Evolutionary conservation across 2,113 vertebrate genomes (phyloP).

Genomic region (Nesoenas mayeri): DNA sequence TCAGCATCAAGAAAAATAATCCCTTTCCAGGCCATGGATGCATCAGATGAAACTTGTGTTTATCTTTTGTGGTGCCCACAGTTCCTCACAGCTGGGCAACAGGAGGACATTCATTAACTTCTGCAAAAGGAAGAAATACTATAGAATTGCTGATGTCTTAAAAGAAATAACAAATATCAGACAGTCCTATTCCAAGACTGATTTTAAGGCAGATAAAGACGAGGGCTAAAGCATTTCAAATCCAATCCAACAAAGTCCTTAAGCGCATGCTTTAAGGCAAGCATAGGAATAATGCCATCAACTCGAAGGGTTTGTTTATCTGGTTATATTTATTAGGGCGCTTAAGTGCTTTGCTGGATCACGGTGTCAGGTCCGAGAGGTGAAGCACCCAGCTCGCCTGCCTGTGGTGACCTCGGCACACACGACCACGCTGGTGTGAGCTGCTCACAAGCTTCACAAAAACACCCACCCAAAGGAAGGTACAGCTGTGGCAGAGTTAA

Average conservation of each 20-base stretch:
- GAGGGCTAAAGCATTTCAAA: slow-evolving; percentile 40
- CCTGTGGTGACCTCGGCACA: not conserved
- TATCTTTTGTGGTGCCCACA: not conserved
- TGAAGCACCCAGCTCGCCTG: rapidly evolving
- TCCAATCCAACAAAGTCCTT: slow-evolving; percentile 59
- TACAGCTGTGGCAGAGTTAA: rapidly evolving
- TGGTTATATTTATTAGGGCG: not conserved
- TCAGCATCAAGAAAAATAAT: slow-evolving; percentile 23
- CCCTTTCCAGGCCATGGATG: not conserved
- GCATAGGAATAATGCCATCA: slow-evolving; percentile 31
- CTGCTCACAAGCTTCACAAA: not conserved
- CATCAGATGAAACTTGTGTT: not conserved
- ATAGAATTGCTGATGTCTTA: not conserved
- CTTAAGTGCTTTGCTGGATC: slow-evolving; percentile 49
- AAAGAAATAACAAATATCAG: not conserved
- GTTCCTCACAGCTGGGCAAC: rapidly evolving
- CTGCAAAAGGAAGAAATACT: not conserved
- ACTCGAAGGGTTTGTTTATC: not conserved
- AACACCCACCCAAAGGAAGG: rapidly evolving
- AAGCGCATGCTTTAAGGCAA: slow-evolving; percentile 35
- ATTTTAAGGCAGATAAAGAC: slow-evolving; percentile 35
- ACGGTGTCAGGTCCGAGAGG: not conserved
- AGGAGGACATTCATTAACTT: rapidly evolving
- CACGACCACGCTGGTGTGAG: rapidly evolving
- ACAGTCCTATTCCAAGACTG: not conserved